Evolutionary conservation across 2,797 vertebrate genomes (phyloP), one percentile per base, ranked within the genome.

Genomic region (Cephalopachus bancanus): DNA sequence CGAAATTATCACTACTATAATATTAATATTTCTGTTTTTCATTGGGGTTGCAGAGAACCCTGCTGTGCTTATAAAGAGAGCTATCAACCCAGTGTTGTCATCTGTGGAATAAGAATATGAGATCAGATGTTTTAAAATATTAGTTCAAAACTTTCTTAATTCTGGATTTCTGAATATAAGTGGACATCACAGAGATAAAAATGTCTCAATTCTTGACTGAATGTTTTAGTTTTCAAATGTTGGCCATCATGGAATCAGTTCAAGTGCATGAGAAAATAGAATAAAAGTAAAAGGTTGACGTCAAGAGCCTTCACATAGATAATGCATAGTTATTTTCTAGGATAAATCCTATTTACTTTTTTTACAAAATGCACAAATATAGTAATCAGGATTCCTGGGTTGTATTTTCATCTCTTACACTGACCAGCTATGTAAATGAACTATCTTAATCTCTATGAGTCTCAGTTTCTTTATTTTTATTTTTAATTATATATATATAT

Each of bases 11-110:
- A 59, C 71, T 69, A 44, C 22, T 65, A 3, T 19, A 71, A 62
- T 59, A 88, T 59, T 79, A 83, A 59, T 80, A 65, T 83, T 95
- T 94, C 53, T 74, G 28, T 14, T 79, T 95, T 86, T 37, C 65
- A 74, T 2, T 67, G 71, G 26, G 20, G 84, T 64, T 33, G 49
- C 60, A 37, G 79, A 90, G 44, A 95, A 14, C 4, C 30, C 59
- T 83, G 28, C 24, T 79, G 20, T 74, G 51, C 60, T 91, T 84
- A 24, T 59, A 57, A 76, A 78, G 37, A 75, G 2, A 94, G 7
- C 10, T 33, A 89, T 67, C 74, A 89, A 37, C 49, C 11, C 10
- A 62, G 22, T 16, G 0, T 37, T 96, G 20, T 95, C 24, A 49
- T 87, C 24, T 62, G 37, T 62, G 55, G n/a, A 83, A 60, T 5